Conservation (phyloP, 2,888 invertebrate species). For the Drosophila koepferae region DNA sequence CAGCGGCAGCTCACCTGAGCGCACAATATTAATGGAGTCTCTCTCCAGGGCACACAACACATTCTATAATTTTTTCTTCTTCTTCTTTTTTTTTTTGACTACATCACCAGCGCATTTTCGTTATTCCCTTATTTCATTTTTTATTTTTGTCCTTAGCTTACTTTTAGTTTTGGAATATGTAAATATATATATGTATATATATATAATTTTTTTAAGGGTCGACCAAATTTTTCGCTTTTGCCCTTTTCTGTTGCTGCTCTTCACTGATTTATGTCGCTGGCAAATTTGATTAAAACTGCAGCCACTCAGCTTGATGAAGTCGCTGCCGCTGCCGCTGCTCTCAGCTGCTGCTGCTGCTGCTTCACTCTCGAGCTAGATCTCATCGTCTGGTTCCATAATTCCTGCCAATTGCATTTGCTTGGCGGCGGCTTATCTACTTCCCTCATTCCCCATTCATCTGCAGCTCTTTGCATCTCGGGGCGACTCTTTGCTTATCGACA, state of each 20-base stretch:
- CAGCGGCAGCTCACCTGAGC: conserved; percentile 50
- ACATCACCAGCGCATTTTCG: neutral
- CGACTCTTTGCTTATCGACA: conserved; percentile 50
- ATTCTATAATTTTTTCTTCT: conserved; percentile 46
- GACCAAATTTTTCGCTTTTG: conserved; percentile 18
- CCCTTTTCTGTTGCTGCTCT: conserved; percentile 15
- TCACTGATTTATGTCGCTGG: conserved; percentile 46
- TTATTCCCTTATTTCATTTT: conserved; percentile 17
- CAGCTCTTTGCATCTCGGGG: conserved; percentile 2
- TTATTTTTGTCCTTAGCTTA: conserved; percentile 16
- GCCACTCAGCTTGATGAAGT: conserved; percentile 72
- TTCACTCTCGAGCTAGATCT: conserved; percentile 30
- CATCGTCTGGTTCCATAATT: conserved; percentile 59
- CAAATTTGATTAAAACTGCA: conserved; percentile 72
- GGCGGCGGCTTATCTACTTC: conserved; percentile 31
- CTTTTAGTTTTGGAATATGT: conserved; percentile 52
- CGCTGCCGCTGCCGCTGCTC: conserved; percentile 7
- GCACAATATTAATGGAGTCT: conserved; percentile 71
- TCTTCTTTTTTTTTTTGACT: neutral
- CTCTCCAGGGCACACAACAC: conserved; percentile 25
- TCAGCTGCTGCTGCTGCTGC: neutral
- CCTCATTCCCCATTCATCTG: conserved; percentile 10
- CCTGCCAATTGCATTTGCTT: conserved; percentile 73
- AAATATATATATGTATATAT: conserved; percentile 29
- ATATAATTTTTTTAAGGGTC: conserved; percentile 47